Base-by-base conservation (phyloP, 1,140 invertebrate genomes). In the Drosophila navojoa region DNA sequence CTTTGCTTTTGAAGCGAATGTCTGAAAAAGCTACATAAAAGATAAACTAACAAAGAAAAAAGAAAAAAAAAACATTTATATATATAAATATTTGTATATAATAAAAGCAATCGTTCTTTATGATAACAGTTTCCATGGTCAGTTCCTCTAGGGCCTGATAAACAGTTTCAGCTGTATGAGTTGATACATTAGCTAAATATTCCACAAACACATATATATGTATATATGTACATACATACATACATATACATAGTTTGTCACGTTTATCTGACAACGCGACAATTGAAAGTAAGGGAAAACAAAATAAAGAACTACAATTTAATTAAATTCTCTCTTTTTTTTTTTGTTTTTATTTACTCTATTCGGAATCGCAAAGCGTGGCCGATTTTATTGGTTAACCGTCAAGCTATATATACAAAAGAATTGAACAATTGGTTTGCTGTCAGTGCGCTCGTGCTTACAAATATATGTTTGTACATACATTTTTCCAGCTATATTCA, bases 351-450 rank as follows among this genome's bases (percentile, higher is more conserved):
- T 32, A 40, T 68, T 16, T 49, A 53, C 16, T n/a, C n/a, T 49
- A 53, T n/a, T 19, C 22, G 59, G 72, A 64, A 75, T 75, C 70
- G 77, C 42, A 61, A 67, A 85, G 81, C 81, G 81, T 81, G 81
- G 63, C 74, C 71, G 55, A 70, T 74, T 85, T 85, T 85, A 85
- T 85, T 85, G 77, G 66, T 68, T 68, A 76, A 77, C 81, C 61
- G 50, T 47, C 59, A 53, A 42, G 40, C 47, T 72, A 71, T 44
- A 64, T 62, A 68, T 62, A 77, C 81, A 84, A 84, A 85, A 67
- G 77, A 77, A 85, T 86, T 85, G 64, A 74, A 85, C 70, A 80
- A 85, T 80, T 85, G 74, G 64, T 55, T 79, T 71, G 76, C 50
- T 55, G 22, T 47, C 40, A 45, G 50, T 35, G 19, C 55, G 16